Conservation (phyloP, 2,888 invertebrate genomes). For the Mayetiola destructor region DNA sequence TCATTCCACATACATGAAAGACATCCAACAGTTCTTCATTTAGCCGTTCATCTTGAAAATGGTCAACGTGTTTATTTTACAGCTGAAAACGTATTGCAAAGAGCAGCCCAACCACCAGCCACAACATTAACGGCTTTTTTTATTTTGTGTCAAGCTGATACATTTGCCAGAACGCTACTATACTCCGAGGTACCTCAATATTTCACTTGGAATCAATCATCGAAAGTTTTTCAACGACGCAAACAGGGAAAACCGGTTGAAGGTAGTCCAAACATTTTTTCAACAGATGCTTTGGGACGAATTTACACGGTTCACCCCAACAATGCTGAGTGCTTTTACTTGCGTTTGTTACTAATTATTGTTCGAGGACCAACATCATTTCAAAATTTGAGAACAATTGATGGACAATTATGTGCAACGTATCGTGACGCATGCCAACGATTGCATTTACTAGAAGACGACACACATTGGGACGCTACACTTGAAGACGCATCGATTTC, state of each 20-base stretch:
- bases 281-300: conserved; percentile 25
- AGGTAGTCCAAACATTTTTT: conserved; percentile 23
- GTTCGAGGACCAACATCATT: conserved; percentile 29
- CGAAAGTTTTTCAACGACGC: conserved; percentile 25
- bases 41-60: conserved; percentile 22
- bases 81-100: conserved; percentile 20
- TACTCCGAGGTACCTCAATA: conserved; percentile 24
- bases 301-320: conserved; percentile 29
- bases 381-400: conserved; percentile 26
- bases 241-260: conserved; percentile 24
- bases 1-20: conserved; percentile 20
- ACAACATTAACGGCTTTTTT: conserved; percentile 28
- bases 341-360: conserved; percentile 26
- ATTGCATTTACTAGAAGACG: conserved; percentile 26
- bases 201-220: conserved; percentile 26
- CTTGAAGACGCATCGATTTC: conserved; percentile 22
- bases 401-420: conserved; percentile 25
- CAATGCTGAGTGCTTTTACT: conserved; percentile 27
- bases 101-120: conserved; percentile 19
- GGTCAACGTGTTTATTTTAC: conserved; percentile 27
- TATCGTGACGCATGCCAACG: conserved; percentile 28
- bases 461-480: conserved; percentile 22
- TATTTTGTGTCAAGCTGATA: conserved; percentile 23
- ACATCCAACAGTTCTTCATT: conserved; percentile 19
- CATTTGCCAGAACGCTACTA: conserved; percentile 25